These are phyloP conservation scores for Pedionomus torquatus DNA, from an alignment of 2,113 vertebrate genomes.

Conservation along the genomic window DNA sequence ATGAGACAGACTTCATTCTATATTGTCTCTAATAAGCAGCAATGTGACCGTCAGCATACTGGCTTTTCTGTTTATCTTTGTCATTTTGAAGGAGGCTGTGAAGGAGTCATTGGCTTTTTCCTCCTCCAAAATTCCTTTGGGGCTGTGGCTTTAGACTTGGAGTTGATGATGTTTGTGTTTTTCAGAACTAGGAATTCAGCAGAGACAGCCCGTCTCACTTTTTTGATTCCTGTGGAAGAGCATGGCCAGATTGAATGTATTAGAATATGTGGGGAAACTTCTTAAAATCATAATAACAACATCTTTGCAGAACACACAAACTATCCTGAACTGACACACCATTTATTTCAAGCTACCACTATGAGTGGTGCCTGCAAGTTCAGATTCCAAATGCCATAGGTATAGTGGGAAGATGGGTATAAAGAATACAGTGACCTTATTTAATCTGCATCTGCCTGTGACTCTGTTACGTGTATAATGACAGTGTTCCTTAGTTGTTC, in stretches of 20 bases:
- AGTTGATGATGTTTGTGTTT: not conserved
- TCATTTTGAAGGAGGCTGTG: conserved; percentile 19
- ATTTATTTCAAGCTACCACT: not conserved
- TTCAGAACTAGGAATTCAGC: conserved; percentile 1
- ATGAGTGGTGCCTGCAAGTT: not conserved
- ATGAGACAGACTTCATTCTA: not conserved
- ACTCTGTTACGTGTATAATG: not conserved
- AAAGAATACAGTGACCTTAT: not conserved
- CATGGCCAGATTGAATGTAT: not conserved
- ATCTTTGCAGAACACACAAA: not conserved
- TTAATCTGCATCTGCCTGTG: not conserved
- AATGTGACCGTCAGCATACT: not conserved
- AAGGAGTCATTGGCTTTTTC: conserved; percentile 22
- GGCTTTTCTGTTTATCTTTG: conserved; percentile 16
- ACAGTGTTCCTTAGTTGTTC: not conserved
- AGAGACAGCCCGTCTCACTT: not conserved
- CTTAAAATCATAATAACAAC: not conserved
- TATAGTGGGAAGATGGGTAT: not conserved
- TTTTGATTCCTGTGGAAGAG: not conserved
- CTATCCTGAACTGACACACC: not conserved
- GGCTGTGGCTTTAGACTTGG: not conserved
- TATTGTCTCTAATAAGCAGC: not conserved
- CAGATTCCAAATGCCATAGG: not conserved
- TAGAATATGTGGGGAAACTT: not conserved
- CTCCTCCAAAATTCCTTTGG: conserved; percentile 6